phyloP scores from a whole-genome alignment of 2,113 vertebrate species.

The Tylochromis polylepis region DNA sequence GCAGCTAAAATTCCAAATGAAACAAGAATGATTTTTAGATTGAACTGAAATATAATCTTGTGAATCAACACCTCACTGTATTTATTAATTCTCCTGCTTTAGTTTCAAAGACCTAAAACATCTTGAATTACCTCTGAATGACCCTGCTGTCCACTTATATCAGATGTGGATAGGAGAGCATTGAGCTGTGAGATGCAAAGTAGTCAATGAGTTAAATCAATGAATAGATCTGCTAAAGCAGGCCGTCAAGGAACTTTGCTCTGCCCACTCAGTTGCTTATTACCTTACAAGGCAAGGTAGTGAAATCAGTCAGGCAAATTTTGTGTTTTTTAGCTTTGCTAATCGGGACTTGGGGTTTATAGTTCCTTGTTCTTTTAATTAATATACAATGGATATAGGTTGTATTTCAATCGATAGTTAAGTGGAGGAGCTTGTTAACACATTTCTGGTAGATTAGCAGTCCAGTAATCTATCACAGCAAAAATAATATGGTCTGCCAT shows the following conservation, averaged over 20 bases:
- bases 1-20: neutral
- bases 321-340: conserved; percentile 17
- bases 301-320: neutral
- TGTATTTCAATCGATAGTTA: neutral
- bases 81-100: neutral
- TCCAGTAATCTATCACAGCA: neutral
- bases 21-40: neutral
- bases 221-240: conserved; percentile 38
- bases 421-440: neutral
- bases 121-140: conserved; percentile 19
- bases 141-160: conserved; percentile 24
- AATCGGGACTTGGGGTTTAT: neutral
- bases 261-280: conserved; percentile 9
- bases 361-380: neutral
- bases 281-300: conserved; percentile 6
- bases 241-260: conserved; percentile 11
- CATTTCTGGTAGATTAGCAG: neutral
- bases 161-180: conserved; percentile 17
- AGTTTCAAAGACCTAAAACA: neutral
- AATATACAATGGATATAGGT: neutral
- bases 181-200: conserved; percentile 39
- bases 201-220: conserved; percentile 49
- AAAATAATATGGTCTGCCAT: neutral
- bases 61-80: neutral
- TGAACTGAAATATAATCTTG: neutral